phyloP scores from a whole-genome alignment of 2,888 invertebrate species.

The Parnassius smintheus region DNA sequence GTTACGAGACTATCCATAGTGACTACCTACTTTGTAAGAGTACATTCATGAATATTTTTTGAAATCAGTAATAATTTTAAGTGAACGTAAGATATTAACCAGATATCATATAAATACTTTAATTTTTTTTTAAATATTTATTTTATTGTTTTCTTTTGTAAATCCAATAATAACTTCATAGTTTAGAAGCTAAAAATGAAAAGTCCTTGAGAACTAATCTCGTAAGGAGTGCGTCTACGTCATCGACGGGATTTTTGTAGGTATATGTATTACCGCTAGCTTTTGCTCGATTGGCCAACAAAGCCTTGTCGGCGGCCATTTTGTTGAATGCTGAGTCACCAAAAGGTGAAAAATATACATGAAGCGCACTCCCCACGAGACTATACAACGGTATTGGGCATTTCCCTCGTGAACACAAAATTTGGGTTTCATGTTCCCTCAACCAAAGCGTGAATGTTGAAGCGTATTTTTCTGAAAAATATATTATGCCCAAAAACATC shows the following conservation, averaged over 20 bases:
- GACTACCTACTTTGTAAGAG: slow-evolving; percentile 76
- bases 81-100: background rate
- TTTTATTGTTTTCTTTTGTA: slow-evolving; percentile 24
- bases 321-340: slow-evolving; percentile 84
- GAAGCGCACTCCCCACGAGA: slow-evolving; percentile 81
- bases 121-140: background rate
- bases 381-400: slow-evolving; percentile 82
- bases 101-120: background rate
- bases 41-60: slow-evolving; percentile 73
- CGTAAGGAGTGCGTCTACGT: slow-evolving; percentile 76
- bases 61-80: slow-evolving; percentile 34
- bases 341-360: slow-evolving; percentile 83
- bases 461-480: slow-evolving; percentile 47
- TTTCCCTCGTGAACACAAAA: slow-evolving; percentile 79
- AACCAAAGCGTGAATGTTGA: slow-evolving; percentile 53
- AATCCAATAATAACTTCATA: slow-evolving; percentile 47
- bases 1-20: slow-evolving; percentile 71
- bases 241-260: slow-evolving; percentile 68
- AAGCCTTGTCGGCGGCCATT: slow-evolving; percentile 83
- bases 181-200: slow-evolving; percentile 64
- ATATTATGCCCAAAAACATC: background rate
- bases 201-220: slow-evolving; percentile 80
- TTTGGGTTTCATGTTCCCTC: slow-evolving; percentile 77
- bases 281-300: slow-evolving; percentile 69
- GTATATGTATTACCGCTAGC: slow-evolving; percentile 61